Evolutionary conservation across 23 tunicate genomes (phyloP).

Genomic region (Ascidia mentula): DNA sequence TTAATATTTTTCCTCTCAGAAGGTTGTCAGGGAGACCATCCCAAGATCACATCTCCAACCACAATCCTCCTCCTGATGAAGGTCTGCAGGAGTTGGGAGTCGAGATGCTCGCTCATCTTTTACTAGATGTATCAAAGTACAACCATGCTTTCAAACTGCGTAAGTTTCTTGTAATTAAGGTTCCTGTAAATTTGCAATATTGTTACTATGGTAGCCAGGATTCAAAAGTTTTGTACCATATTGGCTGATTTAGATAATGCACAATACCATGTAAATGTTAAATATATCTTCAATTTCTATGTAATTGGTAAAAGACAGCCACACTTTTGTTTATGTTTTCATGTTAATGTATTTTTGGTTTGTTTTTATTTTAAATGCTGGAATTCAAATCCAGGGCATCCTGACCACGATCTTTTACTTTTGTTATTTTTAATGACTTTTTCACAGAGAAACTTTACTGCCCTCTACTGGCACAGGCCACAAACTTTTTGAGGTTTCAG

Average conservation of each 20-base stretch:
- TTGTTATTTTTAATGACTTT: neutral
- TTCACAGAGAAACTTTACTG: slow-evolving; percentile 24
- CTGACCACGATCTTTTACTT: too few relatives aligned
- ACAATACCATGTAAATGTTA: too few relatives aligned
- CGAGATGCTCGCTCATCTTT: slow-evolving; percentile 51
- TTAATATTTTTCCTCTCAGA: slow-evolving; percentile 2
- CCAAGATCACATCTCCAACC: neutral
- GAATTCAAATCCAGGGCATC: too few relatives aligned
- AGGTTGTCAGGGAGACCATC: slow-evolving; percentile 30
- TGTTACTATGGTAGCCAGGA: too few relatives aligned
- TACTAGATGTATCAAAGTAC: slow-evolving; percentile 13
- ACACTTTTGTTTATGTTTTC: too few relatives aligned
- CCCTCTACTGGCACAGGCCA: slow-evolving; percentile 26
- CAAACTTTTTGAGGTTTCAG: slow-evolving; percentile 42
- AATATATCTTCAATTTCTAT: too few relatives aligned
- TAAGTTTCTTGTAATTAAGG: slow-evolving; percentile 7
- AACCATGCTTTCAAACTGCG: slow-evolving; percentile 2
- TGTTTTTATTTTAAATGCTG: too few relatives aligned
- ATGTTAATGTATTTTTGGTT: too few relatives aligned
- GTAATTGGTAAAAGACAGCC: too few relatives aligned
- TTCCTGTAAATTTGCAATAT: too few relatives aligned
- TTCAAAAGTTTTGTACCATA: too few relatives aligned
- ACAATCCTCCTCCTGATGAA: slow-evolving; percentile 11
- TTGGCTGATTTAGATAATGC: too few relatives aligned
- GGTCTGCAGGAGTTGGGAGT: slow-evolving; percentile 46